These are phyloP conservation scores for Frankliniella intonsa DNA, from an alignment of 2,888 invertebrate genomes.

Conservation along the genomic window DNA sequence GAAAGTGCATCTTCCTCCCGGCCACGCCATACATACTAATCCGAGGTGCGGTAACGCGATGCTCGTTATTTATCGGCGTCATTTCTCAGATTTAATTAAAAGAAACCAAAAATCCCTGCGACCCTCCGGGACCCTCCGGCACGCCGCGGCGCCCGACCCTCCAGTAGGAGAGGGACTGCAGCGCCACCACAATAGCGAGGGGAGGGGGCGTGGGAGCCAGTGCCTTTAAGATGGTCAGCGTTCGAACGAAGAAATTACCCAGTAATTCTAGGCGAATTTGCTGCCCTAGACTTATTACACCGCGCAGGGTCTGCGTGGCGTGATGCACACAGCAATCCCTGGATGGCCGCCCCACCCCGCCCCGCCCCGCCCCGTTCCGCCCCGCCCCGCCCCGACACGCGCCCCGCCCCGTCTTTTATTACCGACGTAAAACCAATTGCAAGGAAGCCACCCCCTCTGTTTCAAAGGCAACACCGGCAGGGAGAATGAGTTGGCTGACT, in stretches of 20 bases:
- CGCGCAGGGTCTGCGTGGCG: neutral
- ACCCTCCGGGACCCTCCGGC: neutral
- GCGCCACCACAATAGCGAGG: too few species aligned
- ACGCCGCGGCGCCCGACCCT: neutral
- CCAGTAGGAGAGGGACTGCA: too few species aligned
- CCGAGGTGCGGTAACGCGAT: constrained; percentile 3
- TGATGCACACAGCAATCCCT: neutral
- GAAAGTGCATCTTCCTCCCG: constrained; percentile 8
- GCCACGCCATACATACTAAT: neutral
- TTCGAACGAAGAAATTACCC: too few species aligned
- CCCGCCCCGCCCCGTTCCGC: too few species aligned
- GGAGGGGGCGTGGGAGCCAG: too few species aligned
- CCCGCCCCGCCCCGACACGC: neutral
- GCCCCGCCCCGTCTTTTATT: neutral
- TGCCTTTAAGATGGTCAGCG: too few species aligned
- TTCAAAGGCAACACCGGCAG: neutral
- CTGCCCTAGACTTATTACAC: too few species aligned
- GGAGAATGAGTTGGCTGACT: neutral
- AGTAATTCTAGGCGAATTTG: too few species aligned
- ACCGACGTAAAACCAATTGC: constrained; percentile 5
- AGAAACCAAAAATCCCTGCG: neutral
- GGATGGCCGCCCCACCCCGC: neutral
- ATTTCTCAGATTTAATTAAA: constrained; percentile 19
- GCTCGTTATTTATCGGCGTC: constrained; percentile 21
- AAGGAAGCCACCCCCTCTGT: neutral